Percentiles rank a stretch among this genome's conserved stretches.
phyloP scores from a whole-genome alignment of 2,888 invertebrate genomes.

The Ochropacha duplaris region DNA sequence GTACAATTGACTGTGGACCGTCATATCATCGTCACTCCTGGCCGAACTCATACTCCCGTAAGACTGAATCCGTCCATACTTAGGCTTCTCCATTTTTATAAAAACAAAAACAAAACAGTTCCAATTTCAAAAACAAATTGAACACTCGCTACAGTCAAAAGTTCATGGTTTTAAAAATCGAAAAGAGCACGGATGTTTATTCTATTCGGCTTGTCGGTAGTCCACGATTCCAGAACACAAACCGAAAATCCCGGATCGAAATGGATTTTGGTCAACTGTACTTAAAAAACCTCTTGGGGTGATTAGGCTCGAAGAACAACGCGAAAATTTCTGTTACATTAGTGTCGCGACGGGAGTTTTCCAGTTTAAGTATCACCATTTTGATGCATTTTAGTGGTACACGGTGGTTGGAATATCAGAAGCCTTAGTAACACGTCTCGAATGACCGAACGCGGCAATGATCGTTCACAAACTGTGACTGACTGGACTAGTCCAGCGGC shows the following conservation, averaged over 20 bases:
- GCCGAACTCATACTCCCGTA: constrained; percentile 74
- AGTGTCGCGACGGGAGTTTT: constrained; percentile 62
- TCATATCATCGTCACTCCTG: constrained; percentile 75
- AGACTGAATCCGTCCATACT: constrained; percentile 65
- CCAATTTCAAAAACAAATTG: constrained; percentile 16
- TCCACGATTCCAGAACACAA: constrained; percentile 50
- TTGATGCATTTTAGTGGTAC: constrained; percentile 71
- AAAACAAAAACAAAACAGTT: constrained; percentile 16
- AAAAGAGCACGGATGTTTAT: constrained; percentile 24
- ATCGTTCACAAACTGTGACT: constrained; percentile 36
- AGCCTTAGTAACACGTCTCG: constrained; percentile 26
- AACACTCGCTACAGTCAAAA: constrained; percentile 16
- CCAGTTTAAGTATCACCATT: constrained; percentile 69
- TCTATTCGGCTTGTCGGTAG: constrained; percentile 35
- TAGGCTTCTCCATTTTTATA: constrained; percentile 53
- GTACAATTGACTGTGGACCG: constrained; percentile 70
- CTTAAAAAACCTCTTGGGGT: constrained; percentile 77
- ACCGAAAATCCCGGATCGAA: constrained; percentile 53
- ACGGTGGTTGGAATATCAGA: constrained; percentile 21
- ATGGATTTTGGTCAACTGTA: constrained; percentile 72
- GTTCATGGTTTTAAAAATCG: constrained; percentile 17
- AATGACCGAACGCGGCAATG: constrained; percentile 32
- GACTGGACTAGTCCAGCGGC: constrained; percentile 2
- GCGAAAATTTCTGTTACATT: constrained; percentile 66
- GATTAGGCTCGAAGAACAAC: constrained; percentile 72